Percentiles rank a stretch among this genome's conserved stretches.
Evolutionary conservation across 1,140 invertebrate species (phyloP).

Genomic region (Conus ventricosus): DNA sequence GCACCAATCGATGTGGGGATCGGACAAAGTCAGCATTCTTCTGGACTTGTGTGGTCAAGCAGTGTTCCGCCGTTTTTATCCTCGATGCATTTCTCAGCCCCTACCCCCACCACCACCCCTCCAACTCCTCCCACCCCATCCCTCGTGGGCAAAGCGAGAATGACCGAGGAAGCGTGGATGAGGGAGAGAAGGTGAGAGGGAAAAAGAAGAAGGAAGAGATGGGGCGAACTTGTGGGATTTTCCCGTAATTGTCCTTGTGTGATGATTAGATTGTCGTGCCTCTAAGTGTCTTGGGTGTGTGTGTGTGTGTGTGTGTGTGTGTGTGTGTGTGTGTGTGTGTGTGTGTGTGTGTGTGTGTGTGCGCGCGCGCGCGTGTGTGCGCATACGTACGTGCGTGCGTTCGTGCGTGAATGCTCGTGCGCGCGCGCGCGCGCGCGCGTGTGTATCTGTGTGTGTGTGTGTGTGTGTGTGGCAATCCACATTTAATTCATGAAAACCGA

Average conservation of each 20-base stretch:
- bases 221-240: too few species aligned
- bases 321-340: conserved; percentile 5
- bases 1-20: too few species aligned
- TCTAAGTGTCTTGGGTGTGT: not conserved
- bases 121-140: not conserved
- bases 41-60: too few species aligned
- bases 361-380: not conserved
- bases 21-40: too few species aligned
- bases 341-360: not conserved
- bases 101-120: not conserved
- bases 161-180: too few species aligned
- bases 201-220: too few species aligned
- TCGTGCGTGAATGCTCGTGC: too few species aligned
- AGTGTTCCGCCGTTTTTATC: too few species aligned
- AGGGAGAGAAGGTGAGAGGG: too few species aligned
- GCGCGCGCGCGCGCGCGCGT: not conserved
- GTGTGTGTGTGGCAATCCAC: not conserved
- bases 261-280: not conserved
- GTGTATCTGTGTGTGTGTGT: not conserved
- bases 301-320: conserved; percentile 9
- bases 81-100: too few species aligned
- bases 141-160: not conserved
- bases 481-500: too few species aligned
- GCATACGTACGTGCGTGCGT: conserved; percentile 7
- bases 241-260: not conserved